Percentiles rank a stretch among this genome's conserved stretches.
phyloP scores from a whole-genome alignment of 1,140 invertebrate species.

The Popillia japonica region DNA sequence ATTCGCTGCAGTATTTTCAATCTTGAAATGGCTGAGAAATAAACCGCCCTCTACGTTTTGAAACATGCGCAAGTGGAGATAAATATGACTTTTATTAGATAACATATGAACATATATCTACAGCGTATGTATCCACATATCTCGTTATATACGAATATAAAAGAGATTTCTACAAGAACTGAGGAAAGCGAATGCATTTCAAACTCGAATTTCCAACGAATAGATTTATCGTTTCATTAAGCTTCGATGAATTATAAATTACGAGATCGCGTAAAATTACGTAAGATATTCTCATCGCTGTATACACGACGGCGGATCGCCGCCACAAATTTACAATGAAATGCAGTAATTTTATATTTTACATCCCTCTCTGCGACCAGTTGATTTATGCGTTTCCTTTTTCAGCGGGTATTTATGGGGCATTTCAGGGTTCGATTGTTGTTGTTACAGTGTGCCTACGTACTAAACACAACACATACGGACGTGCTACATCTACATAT shows the following conservation, averaged over 20 bases:
- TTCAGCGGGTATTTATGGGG: slow-evolving; percentile 36
- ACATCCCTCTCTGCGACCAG: slow-evolving; percentile 14
- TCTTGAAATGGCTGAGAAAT: no score
- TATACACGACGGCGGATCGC: no score
- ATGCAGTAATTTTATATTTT: slow-evolving; percentile 38
- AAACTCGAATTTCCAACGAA: neutral
- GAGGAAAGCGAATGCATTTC: slow-evolving; percentile 3
- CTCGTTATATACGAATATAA: neutral
- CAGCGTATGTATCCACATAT: no score
- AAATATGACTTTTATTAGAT: no score
- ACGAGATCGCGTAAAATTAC: slow-evolving; percentile 25
- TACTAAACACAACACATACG: slow-evolving; percentile 1
- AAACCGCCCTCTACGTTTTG: no score
- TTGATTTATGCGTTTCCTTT: slow-evolving; percentile 37
- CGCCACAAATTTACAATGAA: slow-evolving; percentile 36
- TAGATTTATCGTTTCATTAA: slow-evolving; percentile 35
- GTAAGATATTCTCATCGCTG: slow-evolving; percentile 11
- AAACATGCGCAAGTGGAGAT: no score
- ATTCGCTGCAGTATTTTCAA: no score
- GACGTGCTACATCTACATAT: slow-evolving; percentile 5
- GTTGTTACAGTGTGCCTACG: slow-evolving; percentile 18
- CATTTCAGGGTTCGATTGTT: slow-evolving; percentile 29
- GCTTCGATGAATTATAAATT: slow-evolving; percentile 29
- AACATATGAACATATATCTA: no score
- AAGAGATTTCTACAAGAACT: neutral